These are phyloP conservation scores for Erythrocercus mccallii DNA, from an alignment of 2,113 vertebrate species.

Conservation along the genomic window DNA sequence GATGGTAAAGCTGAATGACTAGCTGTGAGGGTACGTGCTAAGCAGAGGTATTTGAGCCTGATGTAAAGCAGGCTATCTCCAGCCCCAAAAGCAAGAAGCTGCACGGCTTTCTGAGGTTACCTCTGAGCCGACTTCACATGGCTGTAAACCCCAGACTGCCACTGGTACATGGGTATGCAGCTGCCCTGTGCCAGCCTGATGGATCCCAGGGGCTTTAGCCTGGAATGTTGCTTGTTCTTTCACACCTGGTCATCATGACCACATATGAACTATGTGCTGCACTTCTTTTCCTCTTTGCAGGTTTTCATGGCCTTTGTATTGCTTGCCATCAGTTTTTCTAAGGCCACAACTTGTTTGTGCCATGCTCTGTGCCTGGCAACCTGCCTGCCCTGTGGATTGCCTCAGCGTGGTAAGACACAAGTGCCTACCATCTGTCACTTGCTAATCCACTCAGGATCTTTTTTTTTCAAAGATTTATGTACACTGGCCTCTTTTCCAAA, in stretches of 20 bases:
- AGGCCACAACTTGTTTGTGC: neutral
- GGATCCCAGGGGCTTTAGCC: neutral
- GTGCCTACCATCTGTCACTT: neutral
- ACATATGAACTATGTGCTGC: neutral
- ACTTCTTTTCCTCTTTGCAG: neutral
- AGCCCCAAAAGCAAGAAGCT: neutral
- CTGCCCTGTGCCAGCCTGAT: neutral
- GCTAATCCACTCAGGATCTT: neutral
- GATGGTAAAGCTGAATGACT: neutral
- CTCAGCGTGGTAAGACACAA: neutral
- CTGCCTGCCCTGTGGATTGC: neutral
- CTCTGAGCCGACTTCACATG: fast-evolving
- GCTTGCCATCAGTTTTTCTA: neutral
- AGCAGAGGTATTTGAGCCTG: neutral
- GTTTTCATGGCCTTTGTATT: neutral
- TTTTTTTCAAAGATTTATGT: neutral
- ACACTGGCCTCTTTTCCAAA: neutral
- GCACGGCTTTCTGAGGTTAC: neutral
- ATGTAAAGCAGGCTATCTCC: neutral
- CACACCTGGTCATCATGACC: neutral
- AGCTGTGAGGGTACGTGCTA: neutral
- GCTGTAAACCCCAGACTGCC: neutral
- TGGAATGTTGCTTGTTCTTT: neutral
- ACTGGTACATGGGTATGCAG: fast-evolving
- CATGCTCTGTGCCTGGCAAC: neutral